Conservation (phyloP, 2,113 vertebrate species). For the Cromileptes altivelis region DNA sequence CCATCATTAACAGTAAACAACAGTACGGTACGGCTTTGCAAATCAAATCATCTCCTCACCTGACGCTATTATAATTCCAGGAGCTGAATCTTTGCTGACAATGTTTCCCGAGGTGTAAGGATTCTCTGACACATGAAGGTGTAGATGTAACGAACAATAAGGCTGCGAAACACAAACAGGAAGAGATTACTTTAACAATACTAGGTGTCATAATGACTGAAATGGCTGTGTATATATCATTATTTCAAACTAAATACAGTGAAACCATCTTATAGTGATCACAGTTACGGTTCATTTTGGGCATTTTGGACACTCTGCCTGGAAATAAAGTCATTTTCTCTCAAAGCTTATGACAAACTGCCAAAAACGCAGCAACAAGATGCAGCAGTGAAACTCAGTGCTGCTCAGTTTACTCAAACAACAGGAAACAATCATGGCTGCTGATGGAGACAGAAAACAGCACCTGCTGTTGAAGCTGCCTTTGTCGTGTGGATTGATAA, state of each 20-base stretch:
- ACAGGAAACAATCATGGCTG: too few relatives aligned
- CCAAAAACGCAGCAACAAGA: too few relatives aligned
- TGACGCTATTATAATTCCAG: conserved; percentile 95
- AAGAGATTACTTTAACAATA: conserved; percentile 33
- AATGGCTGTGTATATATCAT: background rate
- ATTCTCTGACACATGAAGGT: conserved; percentile 94
- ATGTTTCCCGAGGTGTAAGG: conserved; percentile 96
- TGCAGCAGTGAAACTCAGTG: too few relatives aligned
- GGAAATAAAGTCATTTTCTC: too few relatives aligned
- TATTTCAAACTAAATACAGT: background rate
- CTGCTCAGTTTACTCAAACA: too few relatives aligned
- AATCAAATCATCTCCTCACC: conserved; percentile 82
- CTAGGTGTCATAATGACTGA: background rate
- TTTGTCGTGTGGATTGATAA: too few relatives aligned
- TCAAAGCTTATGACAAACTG: too few relatives aligned
- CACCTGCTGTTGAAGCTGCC: too few relatives aligned
- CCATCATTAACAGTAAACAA: conserved; percentile 39
- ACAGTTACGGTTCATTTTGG: too few relatives aligned
- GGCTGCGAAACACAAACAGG: conserved; percentile 82
- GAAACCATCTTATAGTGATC: too few relatives aligned
- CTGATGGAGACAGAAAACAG: too few relatives aligned
- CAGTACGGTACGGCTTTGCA: conserved; percentile 30
- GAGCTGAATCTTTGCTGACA: conserved; percentile 93
- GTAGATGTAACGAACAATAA: conserved; percentile 93
- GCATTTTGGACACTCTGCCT: too few relatives aligned